Percentiles rank a stretch among this genome's conserved stretches.
phyloP scores from a whole-genome alignment of 2,888 invertebrate genomes.

The Mythimna ferrago region DNA sequence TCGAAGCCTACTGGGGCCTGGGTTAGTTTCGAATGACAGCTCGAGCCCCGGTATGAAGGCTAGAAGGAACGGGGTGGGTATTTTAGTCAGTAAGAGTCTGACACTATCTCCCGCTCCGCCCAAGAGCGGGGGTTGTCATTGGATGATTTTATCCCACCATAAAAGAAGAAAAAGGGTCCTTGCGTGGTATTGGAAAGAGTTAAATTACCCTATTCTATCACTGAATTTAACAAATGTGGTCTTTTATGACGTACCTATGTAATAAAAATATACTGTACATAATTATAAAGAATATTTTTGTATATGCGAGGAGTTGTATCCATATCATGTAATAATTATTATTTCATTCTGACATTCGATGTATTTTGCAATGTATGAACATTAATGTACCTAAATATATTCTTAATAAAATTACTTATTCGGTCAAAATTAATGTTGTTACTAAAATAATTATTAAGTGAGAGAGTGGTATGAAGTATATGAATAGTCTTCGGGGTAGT shows the following conservation, averaged over 20 bases:
- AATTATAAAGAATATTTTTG: slow-evolving; percentile 72
- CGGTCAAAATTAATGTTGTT: slow-evolving; percentile 19
- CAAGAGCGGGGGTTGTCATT: no score
- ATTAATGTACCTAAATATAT: slow-evolving; percentile 41
- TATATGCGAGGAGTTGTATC: slow-evolving; percentile 68
- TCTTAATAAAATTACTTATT: slow-evolving; percentile 56
- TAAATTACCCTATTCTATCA: neutral
- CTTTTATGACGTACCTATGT: slow-evolving; percentile 11
- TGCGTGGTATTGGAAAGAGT: no score
- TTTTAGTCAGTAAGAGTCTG: no score
- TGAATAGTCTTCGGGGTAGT: neutral
- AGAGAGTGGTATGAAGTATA: neutral
- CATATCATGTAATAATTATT: slow-evolving; percentile 66
- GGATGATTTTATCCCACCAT: no score
- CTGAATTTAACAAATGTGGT: slow-evolving; percentile 25
- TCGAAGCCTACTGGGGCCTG: no score
- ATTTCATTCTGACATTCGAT: slow-evolving; percentile 70
- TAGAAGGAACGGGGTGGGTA: no score
- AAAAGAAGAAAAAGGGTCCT: no score
- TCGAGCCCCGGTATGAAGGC: no score
- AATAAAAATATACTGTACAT: slow-evolving; percentile 58
- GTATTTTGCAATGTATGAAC: slow-evolving; percentile 58
- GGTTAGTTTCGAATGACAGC: no score
- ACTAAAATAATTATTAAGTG: neutral
- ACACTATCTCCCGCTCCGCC: no score